Evolutionary conservation across 2,888 invertebrate genomes (phyloP), one percentile per base, ranked within the genome.

Genomic region (Sminthurinus aureus): DNA sequence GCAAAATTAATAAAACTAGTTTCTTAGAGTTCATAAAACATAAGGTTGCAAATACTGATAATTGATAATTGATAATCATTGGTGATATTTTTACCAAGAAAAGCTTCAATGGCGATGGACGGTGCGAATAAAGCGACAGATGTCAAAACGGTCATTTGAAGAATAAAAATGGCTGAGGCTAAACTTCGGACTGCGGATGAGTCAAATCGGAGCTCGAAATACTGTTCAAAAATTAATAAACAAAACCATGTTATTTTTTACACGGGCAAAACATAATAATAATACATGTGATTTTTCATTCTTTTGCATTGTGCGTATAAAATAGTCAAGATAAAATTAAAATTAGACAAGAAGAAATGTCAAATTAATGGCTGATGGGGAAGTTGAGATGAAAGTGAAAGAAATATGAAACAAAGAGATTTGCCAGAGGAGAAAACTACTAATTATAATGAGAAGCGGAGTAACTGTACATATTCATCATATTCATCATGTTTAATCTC

Each of bases 111-210:
- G 75, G 89, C 89, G 74, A 90, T 86, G 11, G 89, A 88, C 8
- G 90, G 90, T 0, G 90, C 89, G 85, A 87, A 90, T 9, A 90
- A 86, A 0, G 89, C 89, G 58, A 90, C 89, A 0, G 89, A 89
- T 80, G 89, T 87, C n/a, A 86, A 81, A 8, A 87, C 77, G 0
- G 84, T 50, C 73, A 88, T 84, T 85, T 88, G 88, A 0, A 88
- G 74, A 22, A 87, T 87, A 67, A 88, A 88, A 0, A 86, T 88
- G n/a, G 85, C 84, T 0, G 87, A 87, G 0, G 86, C 85, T 3
- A 87, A 71, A 84, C 84, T 84, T 50, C 88, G 76, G 0, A 87
- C 87, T 2, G 67, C 81, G 4, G 83, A 76, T 0, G 87, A 87
- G 51, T 87, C 86, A 81, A 86, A 88, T 66, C 88, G 71, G 0